These are phyloP conservation scores for Eurypyga helias DNA, from an alignment of 2,113 vertebrate genomes.

Conservation along the genomic window DNA sequence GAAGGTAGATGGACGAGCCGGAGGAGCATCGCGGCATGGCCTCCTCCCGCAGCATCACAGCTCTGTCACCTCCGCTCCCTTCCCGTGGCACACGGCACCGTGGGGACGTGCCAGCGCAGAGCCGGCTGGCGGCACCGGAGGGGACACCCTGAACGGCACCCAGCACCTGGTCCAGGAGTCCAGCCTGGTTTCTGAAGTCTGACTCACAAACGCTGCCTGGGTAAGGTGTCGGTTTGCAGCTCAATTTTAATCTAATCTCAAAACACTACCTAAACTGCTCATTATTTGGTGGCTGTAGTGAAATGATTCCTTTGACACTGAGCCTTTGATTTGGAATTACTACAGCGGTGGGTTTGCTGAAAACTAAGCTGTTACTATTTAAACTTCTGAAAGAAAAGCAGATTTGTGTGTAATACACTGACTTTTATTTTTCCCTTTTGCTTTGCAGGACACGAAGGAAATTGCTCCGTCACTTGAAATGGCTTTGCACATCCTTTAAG, in stretches of 20 bases:
- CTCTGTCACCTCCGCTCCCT: background rate
- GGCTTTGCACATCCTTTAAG: conserved; percentile 37
- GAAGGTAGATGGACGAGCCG: background rate
- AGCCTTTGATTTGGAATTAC: conserved; percentile 16
- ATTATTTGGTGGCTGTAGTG: background rate
- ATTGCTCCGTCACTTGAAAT: conserved; percentile 46
- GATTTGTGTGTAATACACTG: background rate
- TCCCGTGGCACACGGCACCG: background rate
- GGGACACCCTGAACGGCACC: background rate
- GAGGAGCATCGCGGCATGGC: background rate
- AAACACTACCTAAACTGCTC: background rate
- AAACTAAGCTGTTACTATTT: background rate
- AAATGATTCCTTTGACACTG: background rate
- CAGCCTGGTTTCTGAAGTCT: accelerated
- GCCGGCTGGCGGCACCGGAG: background rate
- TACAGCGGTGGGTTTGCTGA: background rate
- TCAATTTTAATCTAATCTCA: background rate
- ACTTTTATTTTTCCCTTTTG: background rate
- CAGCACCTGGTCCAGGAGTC: background rate
- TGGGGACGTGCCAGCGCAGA: background rate
- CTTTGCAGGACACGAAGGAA: conserved; percentile 39
- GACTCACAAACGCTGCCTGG: accelerated
- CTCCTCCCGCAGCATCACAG: background rate
- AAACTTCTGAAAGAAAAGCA: background rate
- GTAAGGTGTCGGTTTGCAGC: accelerated